Evolutionary conservation across 1,140 invertebrate species (phyloP).

Genomic region (Temnothorax longispinosus): DNA sequence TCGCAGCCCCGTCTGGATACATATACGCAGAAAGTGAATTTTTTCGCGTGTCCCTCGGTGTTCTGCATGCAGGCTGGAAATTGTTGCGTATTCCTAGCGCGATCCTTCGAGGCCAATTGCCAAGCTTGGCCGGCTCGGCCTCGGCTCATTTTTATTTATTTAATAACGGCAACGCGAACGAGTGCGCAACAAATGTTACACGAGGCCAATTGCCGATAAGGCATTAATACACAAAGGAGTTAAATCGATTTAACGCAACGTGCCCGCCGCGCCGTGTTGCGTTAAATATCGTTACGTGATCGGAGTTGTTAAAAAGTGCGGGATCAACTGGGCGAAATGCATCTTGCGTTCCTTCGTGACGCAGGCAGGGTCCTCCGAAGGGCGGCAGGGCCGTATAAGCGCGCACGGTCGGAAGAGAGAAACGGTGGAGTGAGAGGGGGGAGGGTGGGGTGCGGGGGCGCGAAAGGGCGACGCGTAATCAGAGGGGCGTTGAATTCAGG

Average conservation of each 20-base stretch:
- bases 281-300: background rate
- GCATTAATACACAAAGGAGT: background rate
- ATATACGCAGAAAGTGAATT: constrained; percentile 22
- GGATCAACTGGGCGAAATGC: constrained; percentile 5
- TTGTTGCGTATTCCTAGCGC: background rate
- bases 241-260: background rate
- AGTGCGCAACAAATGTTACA: background rate
- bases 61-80: background rate
- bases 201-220: background rate
- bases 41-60: background rate
- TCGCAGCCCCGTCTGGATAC: constrained; percentile 5
- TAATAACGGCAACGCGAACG: background rate
- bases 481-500: constrained; percentile 83
- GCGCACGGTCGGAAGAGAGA: constrained; percentile 14
- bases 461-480: constrained; percentile 76
- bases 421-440: background rate
- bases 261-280: background rate
- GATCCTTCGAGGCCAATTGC: background rate
- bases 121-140: too few species aligned
- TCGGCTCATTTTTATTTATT: background rate
- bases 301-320: constrained; percentile 1
- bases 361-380: constrained; percentile 29
- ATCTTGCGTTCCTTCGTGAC: constrained; percentile 3
- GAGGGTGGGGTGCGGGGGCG: constrained; percentile 45
- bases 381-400: constrained; percentile 36